A percentile compares a stretch with the other conserved stretches of the same genome.
phyloP scores from a whole-genome alignment of 2,888 invertebrate genomes.

The Diarsia rubi region DNA sequence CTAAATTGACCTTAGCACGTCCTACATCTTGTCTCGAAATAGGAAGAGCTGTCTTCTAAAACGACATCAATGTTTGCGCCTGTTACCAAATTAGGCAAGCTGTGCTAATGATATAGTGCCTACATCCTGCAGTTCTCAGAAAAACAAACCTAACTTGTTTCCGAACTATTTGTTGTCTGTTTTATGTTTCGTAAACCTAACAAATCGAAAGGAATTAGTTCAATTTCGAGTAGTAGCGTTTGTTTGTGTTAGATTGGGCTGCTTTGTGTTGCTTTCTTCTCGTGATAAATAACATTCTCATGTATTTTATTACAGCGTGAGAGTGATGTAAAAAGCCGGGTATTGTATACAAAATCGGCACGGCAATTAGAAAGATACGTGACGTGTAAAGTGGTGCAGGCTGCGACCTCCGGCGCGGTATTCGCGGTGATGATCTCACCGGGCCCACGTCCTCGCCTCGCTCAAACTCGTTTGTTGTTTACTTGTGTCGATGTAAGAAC shows the following conservation, averaged over 20 bases:
- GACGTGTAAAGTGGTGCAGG: constrained; percentile 86
- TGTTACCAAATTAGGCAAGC: constrained; percentile 56
- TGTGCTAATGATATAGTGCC: constrained; percentile 39
- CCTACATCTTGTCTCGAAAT: constrained; percentile 69
- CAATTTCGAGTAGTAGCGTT: constrained; percentile 17
- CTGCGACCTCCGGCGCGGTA: constrained; percentile 86
- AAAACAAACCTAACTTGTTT: constrained; percentile 26
- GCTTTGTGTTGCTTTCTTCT: constrained; percentile 65
- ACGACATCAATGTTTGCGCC: constrained; percentile 34
- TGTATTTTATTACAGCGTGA: constrained; percentile 74
- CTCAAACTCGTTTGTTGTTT: constrained; percentile 90
- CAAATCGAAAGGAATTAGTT: constrained; percentile 16
- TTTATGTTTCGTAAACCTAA: constrained; percentile 5
- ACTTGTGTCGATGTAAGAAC: constrained; percentile 84
- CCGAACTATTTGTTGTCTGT: constrained; percentile 11
- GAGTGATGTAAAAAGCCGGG: constrained; percentile 74
- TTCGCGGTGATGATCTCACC: constrained; percentile 89
- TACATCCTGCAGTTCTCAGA: constrained; percentile 42
- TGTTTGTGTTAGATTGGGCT: constrained; percentile 47
- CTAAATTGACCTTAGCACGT: constrained; percentile 84
- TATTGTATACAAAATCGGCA: constrained; percentile 83
- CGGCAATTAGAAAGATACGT: constrained; percentile 87
- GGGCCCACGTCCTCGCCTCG: constrained; percentile 87
- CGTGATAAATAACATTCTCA: constrained; percentile 66
- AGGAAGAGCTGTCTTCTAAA: constrained; percentile 59